These are phyloP conservation scores for Homalodisca vitripennis DNA, from an alignment of 1,140 invertebrate genomes.

Conservation along the genomic window DNA sequence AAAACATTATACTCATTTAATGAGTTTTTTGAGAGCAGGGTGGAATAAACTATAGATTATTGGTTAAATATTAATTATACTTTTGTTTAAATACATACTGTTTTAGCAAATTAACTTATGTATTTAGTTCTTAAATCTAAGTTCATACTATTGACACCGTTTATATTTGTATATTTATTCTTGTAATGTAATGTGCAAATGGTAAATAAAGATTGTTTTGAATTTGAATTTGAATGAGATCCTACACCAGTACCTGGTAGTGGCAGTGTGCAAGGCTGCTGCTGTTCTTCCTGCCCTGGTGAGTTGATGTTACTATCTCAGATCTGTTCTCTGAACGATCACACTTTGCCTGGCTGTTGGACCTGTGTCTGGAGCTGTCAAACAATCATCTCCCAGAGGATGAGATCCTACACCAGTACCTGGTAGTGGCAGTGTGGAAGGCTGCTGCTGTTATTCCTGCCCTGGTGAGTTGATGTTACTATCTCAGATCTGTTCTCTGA, in stretches of 20 bases:
- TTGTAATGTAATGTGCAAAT: no score
- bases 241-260: conserved; percentile 65
- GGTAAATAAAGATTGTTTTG: no score
- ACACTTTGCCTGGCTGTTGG: conserved; percentile 74
- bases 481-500: background rate
- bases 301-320: conserved; percentile 57
- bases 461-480: conserved; percentile 47
- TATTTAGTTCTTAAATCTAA: no score
- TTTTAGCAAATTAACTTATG: no score
- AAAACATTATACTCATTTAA: no score
- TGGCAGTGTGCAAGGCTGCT: conserved; percentile 66
- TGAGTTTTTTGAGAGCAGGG: no score
- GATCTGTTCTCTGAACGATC: conserved; percentile 68
- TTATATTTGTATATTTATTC: no score
- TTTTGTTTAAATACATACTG: no score
- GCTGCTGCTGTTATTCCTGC: conserved; percentile 62
- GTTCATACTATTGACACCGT: no score
- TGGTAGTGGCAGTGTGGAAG: conserved; percentile 68
- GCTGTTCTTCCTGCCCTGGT: conserved; percentile 62
- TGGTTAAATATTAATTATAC: no score
- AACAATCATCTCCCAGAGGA: conserved; percentile 64
- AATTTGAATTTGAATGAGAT: no score
- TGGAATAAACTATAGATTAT: no score
- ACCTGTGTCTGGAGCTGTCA: conserved; percentile 62
- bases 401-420: conserved; percentile 67